Conservation (phyloP, 2,888 invertebrate species). For the Petrophora chlorosata region DNA sequence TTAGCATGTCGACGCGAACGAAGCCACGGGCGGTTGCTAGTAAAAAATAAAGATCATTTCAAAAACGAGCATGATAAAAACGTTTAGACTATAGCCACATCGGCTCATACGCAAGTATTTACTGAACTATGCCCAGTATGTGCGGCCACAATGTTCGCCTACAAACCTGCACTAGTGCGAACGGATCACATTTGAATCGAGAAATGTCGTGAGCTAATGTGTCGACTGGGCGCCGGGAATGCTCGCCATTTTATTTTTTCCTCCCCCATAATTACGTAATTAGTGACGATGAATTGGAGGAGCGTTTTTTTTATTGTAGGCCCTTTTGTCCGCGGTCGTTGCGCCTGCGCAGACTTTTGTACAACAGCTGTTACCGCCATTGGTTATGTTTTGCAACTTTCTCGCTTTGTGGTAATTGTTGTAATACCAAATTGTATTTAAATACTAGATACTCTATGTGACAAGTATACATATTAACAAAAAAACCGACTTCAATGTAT, state of each 20-base stretch:
- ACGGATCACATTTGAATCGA: conserved; percentile 41
- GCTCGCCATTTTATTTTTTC: conserved; percentile 74
- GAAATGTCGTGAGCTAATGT: conserved; percentile 76
- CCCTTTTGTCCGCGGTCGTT: conserved; percentile 72
- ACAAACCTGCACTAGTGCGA: conserved; percentile 3
- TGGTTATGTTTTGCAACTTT: conserved; percentile 58
- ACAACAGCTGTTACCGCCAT: conserved; percentile 71
- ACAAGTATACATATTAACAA: no score
- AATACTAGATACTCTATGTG: no score
- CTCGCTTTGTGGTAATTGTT: conserved; percentile 39
- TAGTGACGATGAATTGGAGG: conserved; percentile 79
- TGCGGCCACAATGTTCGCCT: conserved; percentile 1
- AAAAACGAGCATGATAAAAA: no score
- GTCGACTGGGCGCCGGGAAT: conserved; percentile 72
- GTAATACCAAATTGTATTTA: no score
- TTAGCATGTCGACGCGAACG: no score
- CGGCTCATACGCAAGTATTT: no score
- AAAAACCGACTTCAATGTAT: no score
- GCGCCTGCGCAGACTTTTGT: conserved; percentile 63
- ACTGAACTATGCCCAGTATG: background rate
- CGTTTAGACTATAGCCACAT: no score
- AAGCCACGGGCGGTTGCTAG: no score
- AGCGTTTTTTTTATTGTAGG: conserved; percentile 72
- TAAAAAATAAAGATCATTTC: no score
- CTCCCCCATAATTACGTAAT: conserved; percentile 80